These are phyloP conservation scores for Cheilosia scutellata DNA, from an alignment of 2,888 invertebrate genomes.

Conservation along the genomic window DNA sequence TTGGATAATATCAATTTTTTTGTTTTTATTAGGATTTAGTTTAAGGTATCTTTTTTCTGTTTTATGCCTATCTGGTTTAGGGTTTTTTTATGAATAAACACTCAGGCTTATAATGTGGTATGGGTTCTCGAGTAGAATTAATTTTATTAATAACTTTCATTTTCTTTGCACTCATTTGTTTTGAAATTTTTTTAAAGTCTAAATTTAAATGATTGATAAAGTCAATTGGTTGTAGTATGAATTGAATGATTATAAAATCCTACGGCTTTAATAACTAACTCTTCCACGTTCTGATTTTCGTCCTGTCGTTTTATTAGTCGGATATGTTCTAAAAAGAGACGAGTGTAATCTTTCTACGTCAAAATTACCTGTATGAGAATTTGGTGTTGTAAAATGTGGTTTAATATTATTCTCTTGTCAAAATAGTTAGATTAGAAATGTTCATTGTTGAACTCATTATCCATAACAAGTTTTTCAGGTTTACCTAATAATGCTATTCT, in stretches of 20 bases:
- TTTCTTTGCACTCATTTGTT: conserved; percentile 24
- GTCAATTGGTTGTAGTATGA: conserved; percentile 58
- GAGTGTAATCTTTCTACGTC: conserved; percentile 45
- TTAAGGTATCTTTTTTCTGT: conserved; percentile 12
- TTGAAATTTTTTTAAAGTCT: conserved; percentile 15
- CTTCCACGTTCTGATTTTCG: conserved; percentile 44
- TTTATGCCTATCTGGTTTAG: conserved; percentile 14
- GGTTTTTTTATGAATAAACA: conserved; percentile 47
- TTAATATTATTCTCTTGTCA: conserved; percentile 31
- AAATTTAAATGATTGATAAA: conserved; percentile 56
- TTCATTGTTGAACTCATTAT: conserved; percentile 42
- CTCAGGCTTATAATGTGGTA: not conserved
- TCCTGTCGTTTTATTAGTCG: conserved; percentile 46
- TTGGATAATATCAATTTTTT: conserved; percentile 9
- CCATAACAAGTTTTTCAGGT: conserved; percentile 39
- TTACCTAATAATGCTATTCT: conserved; percentile 41
- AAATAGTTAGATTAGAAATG: conserved; percentile 19
- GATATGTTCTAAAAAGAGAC: conserved; percentile 38
- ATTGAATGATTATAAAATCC: conserved; percentile 67
- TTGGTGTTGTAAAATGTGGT: conserved; percentile 32
- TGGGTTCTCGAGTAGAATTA: not conserved
- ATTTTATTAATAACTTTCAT: conserved; percentile 15
- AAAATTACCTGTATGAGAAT: conserved; percentile 41
- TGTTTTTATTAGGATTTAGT: conserved; percentile 9
- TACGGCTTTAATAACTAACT: conserved; percentile 60